These are phyloP conservation scores for Alcedo quadribrachys DNA, from an alignment of 2,797 vertebrate genomes.

Conservation along the genomic window DNA sequence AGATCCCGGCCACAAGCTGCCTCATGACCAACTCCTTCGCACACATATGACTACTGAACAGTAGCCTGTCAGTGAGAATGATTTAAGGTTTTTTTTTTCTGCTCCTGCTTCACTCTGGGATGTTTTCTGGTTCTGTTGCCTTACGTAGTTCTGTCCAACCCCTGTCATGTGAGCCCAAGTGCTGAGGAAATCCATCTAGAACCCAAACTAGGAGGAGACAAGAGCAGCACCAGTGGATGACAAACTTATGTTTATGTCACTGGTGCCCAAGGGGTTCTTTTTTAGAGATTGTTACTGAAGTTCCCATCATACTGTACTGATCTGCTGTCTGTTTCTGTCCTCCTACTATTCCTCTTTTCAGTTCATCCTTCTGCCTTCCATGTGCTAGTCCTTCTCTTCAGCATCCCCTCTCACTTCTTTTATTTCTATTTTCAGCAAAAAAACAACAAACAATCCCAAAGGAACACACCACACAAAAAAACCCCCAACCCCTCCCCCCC, in stretches of 20 bases:
- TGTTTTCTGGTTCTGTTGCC: background rate
- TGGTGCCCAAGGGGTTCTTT: background rate
- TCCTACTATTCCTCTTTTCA: background rate
- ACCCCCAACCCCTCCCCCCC: too few species aligned
- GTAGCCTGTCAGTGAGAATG: background rate
- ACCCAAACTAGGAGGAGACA: background rate
- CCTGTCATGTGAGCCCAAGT: background rate
- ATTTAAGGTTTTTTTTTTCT: background rate
- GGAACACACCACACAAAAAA: background rate
- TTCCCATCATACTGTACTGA: background rate
- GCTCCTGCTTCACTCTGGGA: background rate
- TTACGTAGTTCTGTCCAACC: background rate
- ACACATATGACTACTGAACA: background rate
- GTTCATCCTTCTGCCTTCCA: background rate
- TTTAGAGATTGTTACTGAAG: background rate
- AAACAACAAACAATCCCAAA: background rate
- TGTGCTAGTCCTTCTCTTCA: background rate
- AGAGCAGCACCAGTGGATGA: background rate
- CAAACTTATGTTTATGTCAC: background rate
- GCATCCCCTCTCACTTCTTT: background rate
- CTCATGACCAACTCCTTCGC: background rate
- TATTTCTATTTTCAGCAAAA: background rate
- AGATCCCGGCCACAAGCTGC: background rate
- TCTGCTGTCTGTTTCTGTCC: background rate
- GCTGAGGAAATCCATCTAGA: background rate